Percentiles rank a stretch among this genome's conserved stretches.
Evolutionary conservation across 2,888 invertebrate genomes (phyloP).

Genomic region (Xestia rhomboidea): DNA sequence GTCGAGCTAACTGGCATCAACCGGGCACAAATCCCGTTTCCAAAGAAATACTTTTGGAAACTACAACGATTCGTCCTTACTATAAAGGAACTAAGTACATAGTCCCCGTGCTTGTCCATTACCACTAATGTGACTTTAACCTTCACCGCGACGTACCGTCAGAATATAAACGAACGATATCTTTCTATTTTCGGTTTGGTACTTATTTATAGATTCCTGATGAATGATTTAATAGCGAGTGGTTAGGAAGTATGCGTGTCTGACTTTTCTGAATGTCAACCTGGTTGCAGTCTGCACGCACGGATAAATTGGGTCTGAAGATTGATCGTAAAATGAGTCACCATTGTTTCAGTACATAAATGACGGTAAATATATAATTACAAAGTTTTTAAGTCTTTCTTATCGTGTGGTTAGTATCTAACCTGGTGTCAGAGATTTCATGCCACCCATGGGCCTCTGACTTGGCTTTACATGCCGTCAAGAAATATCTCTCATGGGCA

Average conservation of each 20-base stretch:
- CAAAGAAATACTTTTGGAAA: not conserved
- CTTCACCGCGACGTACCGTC: constrained; percentile 55
- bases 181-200: constrained; percentile 17
- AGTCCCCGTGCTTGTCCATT: constrained; percentile 41
- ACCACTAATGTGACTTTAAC: constrained; percentile 49
- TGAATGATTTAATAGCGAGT: constrained; percentile 33
- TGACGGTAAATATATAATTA: too few species aligned
- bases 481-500: too few species aligned
- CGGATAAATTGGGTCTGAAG: not conserved
- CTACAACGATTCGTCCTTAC: not conserved
- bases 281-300: constrained; percentile 36
- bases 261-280: constrained; percentile 31
- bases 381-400: too few species aligned
- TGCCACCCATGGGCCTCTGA: too few species aligned
- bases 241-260: constrained; percentile 30
- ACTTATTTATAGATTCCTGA: constrained; percentile 33
- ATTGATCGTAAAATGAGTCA: constrained; percentile 29
- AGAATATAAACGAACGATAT: constrained; percentile 32
- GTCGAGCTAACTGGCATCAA: not conserved
- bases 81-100: not conserved
- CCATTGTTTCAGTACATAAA: not conserved
- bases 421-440: too few species aligned
- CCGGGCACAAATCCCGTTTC: not conserved
- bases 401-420: too few species aligned
- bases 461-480: too few species aligned